Evolutionary conservation across 1,140 invertebrate species (phyloP), one percentile per base, ranked within the genome.

Genomic region (Lordiphosa mommai): DNA sequence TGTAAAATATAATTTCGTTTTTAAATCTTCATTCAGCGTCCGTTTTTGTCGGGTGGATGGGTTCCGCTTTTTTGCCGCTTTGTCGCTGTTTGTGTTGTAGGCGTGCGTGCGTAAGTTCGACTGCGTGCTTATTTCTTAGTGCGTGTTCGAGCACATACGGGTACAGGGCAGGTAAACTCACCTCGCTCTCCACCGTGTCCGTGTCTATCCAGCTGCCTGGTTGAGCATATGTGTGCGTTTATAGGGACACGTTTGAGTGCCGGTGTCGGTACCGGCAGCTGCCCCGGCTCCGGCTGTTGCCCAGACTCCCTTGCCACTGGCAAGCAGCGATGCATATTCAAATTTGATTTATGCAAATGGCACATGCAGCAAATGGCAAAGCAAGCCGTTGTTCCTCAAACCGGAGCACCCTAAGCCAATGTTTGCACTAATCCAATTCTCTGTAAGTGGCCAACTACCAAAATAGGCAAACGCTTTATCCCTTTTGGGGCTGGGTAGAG

Each of bases 331-430:
- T 84, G 77, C 77, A 82, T 84, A 82, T 84, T 77, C 77, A 65
- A 76, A 82, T 82, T 82, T 82, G 77, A 82, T 82, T 82, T 82
- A 82, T 82, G 77, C 77, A 82, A 82, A 82, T 80, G 66, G 61
- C 61, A 80, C 64, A 71, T 61, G 71, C 53, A 63, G 55, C 41
- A 70, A 63, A 40, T 50, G 47, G 12, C 46, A 44, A 13, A 40
- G 12, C 46, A 44, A 13, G 40, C 9, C 61, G 44, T 13, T 29
- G 33, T 3, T 50, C 16, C 27, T 6, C n/a, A 8, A 10, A 12
- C 6, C 5, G 14, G 2, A 36, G 41, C 27, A 37, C 44, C 7
- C 50, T 57, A 32, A 71, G 53, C 61, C 65, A 51, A 47, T 79
- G 57, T 80, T 84, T 77, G 72, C 68, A 40, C 40, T 33, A 14